Evolutionary conservation across 1,140 invertebrate species (phyloP), one percentile per base, ranked within the genome.

Genomic region (Macrocentrus cingulum): DNA sequence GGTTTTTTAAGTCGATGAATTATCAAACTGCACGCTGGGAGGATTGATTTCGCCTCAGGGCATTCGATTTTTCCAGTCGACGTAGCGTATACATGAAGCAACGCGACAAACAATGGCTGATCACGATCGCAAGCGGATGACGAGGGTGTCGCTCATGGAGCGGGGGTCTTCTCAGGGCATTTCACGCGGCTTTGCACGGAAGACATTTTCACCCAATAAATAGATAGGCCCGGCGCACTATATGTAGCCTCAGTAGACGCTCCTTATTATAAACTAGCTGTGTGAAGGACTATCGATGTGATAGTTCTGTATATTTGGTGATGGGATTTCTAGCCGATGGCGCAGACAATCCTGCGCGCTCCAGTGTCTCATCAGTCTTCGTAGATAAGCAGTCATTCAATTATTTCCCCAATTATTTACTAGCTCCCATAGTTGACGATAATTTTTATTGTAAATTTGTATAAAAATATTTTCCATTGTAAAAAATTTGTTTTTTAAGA

Each of bases 181-280:
- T 80, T 79, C 69, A 77, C 76, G 78, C 76, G 72, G 78, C 78
- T 80, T 79, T 78, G 73, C 69, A 62, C 68, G 68, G 68, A 79
- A 77, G 76, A 80, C 77, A 79, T 79, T 80, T 79, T 80, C 78
- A 77, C 76, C 74, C 76, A 71, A 80, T 80, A 80, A 77, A 78
- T 79, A 79, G 76, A 78, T 78, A 77, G 71, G 71, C 75, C 61
- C 68, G 57, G 63, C 67, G 70, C n/a, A n/a, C 9, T 29, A 29
- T 29, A 29, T 29, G 62, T 60, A 59, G 66, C 68, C 73, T 74
- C 75, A 74, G 75, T 69, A 78, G 71, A 76, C 60, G 66, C 61
- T 79, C 77, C 78, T 80, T 80, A 80, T 80, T 80, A 78, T 79
- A 79, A 80, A 78, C 76, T 77, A 79, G 78, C 78, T 79, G 76